Conservation (phyloP, 1,140 invertebrate species). For the Formica exsecta region DNA sequence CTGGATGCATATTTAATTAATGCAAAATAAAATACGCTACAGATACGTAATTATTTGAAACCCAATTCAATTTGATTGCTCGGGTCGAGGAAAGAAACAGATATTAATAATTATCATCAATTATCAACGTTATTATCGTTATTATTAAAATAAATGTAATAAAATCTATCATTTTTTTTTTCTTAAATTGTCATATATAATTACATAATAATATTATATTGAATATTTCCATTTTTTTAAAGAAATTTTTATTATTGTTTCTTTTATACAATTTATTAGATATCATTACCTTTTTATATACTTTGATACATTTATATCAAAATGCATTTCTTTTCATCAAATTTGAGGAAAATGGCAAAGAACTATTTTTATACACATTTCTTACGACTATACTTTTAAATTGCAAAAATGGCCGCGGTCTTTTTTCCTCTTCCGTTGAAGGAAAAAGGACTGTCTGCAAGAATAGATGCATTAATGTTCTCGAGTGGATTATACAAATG, state of each 20-base stretch:
- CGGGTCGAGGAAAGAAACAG: neutral
- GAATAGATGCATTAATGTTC: slow-evolving; percentile 54
- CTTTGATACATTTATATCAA: neutral
- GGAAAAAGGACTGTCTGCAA: slow-evolving; percentile 1
- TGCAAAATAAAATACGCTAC: neutral
- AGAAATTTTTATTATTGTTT: neutral
- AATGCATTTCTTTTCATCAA: neutral
- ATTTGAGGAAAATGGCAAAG: neutral
- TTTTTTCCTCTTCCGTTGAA: slow-evolving; percentile 10
- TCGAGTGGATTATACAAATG: slow-evolving; percentile 50
- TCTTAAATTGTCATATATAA: neutral
- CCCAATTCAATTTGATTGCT: neutral
- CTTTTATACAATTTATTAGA: neutral
- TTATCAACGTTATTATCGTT: neutral
- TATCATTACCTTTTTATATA: neutral
- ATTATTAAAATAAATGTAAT: slow-evolving; percentile 15
- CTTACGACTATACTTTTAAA: neutral
- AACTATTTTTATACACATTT: neutral
- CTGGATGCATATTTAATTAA: slow-evolving; percentile 24
- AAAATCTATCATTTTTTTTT: neutral
- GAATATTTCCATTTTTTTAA: neutral
- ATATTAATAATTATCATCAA: slow-evolving; percentile 5
- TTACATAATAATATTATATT: neutral
- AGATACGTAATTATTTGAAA: slow-evolving; percentile 5
- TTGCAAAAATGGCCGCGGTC: neutral